Evolutionary conservation across 2,797 vertebrate genomes (phyloP).

Genomic region (Notolabrus celidotus): DNA sequence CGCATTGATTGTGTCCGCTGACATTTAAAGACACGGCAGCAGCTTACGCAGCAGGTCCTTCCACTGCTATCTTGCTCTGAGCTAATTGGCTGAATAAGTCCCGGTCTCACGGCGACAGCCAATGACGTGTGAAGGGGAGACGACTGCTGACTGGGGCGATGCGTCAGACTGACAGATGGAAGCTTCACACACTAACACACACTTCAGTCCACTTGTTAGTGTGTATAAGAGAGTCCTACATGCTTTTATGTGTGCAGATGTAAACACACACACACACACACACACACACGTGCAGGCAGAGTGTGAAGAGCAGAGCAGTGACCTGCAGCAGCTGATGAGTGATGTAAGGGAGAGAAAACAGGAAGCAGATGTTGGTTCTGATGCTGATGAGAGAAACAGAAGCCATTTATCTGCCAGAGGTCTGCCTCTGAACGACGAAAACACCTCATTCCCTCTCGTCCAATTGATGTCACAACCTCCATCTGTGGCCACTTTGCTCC

Average conservation of each 20-base stretch:
- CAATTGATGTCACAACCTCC: conserved; percentile 64
- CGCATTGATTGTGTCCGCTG: conserved; percentile 29
- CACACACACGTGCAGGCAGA: not conserved
- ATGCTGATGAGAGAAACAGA: conserved; percentile 33
- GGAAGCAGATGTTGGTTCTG: conserved; percentile 48
- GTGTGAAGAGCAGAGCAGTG: conserved; percentile 25
- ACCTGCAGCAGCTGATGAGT: conserved; percentile 26
- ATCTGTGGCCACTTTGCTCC: conserved; percentile 48
- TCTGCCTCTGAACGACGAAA: conserved; percentile 10
- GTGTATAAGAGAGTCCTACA: not conserved
- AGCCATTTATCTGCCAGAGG: conserved; percentile 31
- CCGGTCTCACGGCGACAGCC: conserved; percentile 38
- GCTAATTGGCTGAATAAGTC: conserved; percentile 65
- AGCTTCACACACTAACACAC: not conserved
- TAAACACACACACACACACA: not conserved
- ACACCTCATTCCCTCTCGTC: conserved; percentile 38
- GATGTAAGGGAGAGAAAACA: conserved; percentile 14
- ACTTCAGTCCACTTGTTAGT: not conserved
- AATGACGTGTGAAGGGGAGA: conserved; percentile 58
- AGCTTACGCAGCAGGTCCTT: conserved; percentile 38
- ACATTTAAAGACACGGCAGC: conserved; percentile 41
- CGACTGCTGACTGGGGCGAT: conserved; percentile 21
- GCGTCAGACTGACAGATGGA: conserved; percentile 51
- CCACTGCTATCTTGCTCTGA: conserved; percentile 17
- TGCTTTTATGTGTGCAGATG: not conserved